Evolutionary conservation across 2,888 invertebrate species (phyloP).

Genomic region (Eristalis intricaria): DNA sequence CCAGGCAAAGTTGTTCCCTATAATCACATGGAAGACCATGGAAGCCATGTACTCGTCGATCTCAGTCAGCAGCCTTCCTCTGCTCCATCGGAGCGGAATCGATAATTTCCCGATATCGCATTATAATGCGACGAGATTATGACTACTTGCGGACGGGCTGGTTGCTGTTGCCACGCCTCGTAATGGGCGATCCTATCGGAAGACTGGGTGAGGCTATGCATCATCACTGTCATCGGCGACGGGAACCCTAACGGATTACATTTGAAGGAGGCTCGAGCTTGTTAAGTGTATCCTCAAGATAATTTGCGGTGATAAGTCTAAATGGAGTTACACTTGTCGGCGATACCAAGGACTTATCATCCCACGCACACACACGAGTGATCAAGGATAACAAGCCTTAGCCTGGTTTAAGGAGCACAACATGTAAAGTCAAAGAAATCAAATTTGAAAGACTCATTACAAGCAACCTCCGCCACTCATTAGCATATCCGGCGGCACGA

Average conservation of each 20-base stretch:
- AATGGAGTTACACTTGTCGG: neutral
- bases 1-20: neutral
- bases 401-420: neutral
- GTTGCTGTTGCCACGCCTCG: constrained; percentile 1
- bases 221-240: neutral
- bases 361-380: neutral
- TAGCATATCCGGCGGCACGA: neutral
- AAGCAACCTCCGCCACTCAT: neutral
- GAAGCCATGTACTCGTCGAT: no score
- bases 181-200: constrained; percentile 6
- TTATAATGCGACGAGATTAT: constrained; percentile 40
- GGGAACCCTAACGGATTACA: neutral
- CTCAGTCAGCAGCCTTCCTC: no score
- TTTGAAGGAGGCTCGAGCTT: neutral
- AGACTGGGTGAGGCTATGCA: neutral
- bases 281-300: neutral
- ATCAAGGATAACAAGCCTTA: neutral
- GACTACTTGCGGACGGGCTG: constrained; percentile 13
- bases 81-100: neutral
- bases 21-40: neutral
- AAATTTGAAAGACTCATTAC: neutral
- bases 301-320: neutral
- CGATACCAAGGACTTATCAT: neutral
- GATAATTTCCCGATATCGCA: constrained; percentile 32
- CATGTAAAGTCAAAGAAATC: neutral